Evolutionary conservation across 1,140 invertebrate genomes (phyloP).

Genomic region (Leptestheria dahalacensis): DNA sequence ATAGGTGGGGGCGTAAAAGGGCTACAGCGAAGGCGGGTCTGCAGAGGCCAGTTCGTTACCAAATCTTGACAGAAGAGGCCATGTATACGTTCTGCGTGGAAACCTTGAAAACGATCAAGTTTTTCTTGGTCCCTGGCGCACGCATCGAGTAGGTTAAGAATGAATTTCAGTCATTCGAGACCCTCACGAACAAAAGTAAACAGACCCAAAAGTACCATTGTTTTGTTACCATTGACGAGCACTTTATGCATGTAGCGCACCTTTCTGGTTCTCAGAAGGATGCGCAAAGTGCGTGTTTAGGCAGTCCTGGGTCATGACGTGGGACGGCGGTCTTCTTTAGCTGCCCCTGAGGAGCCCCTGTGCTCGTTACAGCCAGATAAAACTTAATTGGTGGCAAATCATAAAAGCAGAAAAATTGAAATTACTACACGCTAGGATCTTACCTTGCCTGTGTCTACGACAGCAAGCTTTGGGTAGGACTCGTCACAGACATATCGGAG

Average conservation of each 20-base stretch:
- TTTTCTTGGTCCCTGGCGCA: not conserved
- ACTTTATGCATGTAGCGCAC: not conserved
- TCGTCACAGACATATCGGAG: not conserved
- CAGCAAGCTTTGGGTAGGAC: not conserved
- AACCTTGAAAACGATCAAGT: not conserved
- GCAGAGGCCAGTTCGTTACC: not conserved
- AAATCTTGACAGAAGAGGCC: not conserved
- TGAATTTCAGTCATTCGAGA: not conserved
- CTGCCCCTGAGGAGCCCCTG: too few species aligned
- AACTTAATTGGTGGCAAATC: too few species aligned
- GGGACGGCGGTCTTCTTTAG: not conserved
- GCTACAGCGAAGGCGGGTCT: conserved; percentile 17
- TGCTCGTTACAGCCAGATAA: too few species aligned
- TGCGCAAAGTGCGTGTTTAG: not conserved
- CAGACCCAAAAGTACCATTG: not conserved
- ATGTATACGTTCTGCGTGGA: not conserved
- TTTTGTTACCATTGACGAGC: not conserved
- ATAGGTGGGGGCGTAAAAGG: conserved; percentile 22
- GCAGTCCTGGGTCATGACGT: not conserved
- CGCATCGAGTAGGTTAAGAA: not conserved
- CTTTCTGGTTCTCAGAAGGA: not conserved
- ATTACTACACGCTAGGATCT: not conserved
- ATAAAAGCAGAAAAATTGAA: too few species aligned
- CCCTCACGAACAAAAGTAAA: not conserved
- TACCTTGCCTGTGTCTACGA: not conserved